These are phyloP conservation scores for Labroides dimidiatus DNA, from an alignment of 2,797 vertebrate species.

Conservation along the genomic window DNA sequence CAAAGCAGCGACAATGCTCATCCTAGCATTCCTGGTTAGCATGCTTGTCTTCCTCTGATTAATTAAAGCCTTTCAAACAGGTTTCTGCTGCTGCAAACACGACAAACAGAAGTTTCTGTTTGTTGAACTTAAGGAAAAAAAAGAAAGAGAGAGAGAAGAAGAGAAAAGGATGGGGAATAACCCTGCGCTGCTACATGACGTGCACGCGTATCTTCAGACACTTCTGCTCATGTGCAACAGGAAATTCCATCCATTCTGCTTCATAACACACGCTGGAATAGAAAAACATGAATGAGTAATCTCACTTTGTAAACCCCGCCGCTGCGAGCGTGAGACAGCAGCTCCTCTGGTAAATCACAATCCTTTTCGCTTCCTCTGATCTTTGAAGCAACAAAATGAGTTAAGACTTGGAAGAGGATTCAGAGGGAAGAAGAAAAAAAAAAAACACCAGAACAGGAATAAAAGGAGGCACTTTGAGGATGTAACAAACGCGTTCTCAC, in stretches of 20 bases:
- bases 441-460: constrained; percentile 38
- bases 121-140: not conserved
- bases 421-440: constrained; percentile 9
- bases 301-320: constrained; percentile 25
- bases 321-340: constrained; percentile 23
- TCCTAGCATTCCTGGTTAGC: not conserved
- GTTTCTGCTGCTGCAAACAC: not conserved
- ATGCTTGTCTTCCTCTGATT: not conserved
- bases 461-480: constrained; percentile 34
- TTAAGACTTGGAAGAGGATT: constrained; percentile 57
- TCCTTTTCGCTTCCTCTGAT: constrained; percentile 40
- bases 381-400: constrained; percentile 36
- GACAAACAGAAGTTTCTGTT: not conserved
- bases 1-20: not conserved
- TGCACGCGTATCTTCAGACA: not conserved
- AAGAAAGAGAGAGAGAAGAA: not conserved
- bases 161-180: not conserved
- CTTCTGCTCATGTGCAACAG: not conserved
- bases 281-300: constrained; percentile 17
- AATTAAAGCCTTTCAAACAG: not conserved
- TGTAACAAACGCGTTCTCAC: constrained; percentile 42
- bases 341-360: constrained; percentile 43
- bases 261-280: constrained; percentile 5
- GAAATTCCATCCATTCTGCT: not conserved
- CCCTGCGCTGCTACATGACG: not conserved